These are phyloP conservation scores for Otolemur crassicaudatus DNA, from an alignment of 2,797 vertebrate species.

Conservation along the genomic window DNA sequence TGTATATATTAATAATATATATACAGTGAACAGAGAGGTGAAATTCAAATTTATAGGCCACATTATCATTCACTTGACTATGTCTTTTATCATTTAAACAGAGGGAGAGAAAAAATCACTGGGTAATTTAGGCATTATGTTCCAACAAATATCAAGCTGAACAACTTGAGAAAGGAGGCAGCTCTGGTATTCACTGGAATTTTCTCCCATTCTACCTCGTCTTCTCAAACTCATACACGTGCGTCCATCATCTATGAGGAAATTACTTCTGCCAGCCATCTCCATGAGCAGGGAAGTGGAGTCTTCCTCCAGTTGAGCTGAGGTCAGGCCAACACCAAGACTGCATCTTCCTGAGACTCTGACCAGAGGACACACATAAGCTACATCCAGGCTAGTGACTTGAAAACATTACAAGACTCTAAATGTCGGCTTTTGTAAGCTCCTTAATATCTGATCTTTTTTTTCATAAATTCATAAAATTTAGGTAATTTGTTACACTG, in stretches of 20 bases:
- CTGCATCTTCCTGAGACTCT: neutral
- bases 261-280: neutral
- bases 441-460: too few relatives aligned
- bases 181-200: neutral
- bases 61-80: neutral
- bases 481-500: neutral
- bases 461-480: neutral
- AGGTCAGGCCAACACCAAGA: fast-evolving
- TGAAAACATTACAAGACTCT: neutral
- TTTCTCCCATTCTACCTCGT: too few relatives aligned
- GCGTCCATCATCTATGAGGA: neutral
- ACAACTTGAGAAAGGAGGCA: neutral
- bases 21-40: neutral
- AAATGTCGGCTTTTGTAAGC: neutral
- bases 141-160: neutral
- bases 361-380: neutral
- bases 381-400: too few relatives aligned
- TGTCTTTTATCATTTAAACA: neutral
- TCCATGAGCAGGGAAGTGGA: too few relatives aligned
- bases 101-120: neutral
- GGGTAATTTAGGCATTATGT: neutral
- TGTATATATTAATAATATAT: neutral
- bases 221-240: neutral
- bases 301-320: neutral
- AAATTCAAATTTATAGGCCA: neutral